Evolutionary conservation across 2,797 vertebrate genomes (phyloP).

Genomic region (Echeneis naucrates): DNA sequence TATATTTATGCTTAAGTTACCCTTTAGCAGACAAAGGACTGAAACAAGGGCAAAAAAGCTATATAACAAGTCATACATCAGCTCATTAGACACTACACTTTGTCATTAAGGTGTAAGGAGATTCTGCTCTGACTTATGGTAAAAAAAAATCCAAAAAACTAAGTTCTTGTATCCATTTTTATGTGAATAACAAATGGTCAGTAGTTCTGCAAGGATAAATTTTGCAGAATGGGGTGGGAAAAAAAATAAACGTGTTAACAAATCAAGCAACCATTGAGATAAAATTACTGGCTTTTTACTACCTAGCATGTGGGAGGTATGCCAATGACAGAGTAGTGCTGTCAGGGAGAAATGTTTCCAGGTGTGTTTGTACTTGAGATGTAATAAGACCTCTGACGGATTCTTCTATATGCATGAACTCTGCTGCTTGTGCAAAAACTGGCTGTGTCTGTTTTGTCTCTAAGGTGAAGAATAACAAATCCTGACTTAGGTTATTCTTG

Average conservation of each 20-base stretch:
- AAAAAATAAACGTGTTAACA: conserved; percentile 20
- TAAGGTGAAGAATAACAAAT: conserved; percentile 25
- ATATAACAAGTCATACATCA: not conserved
- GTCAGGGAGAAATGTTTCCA: conserved; percentile 37
- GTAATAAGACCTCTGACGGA: conserved; percentile 25
- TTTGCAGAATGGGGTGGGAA: not conserved
- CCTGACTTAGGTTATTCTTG: not conserved
- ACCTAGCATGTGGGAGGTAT: conserved; percentile 7
- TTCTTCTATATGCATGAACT: conserved; percentile 7
- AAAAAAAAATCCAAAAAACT: conserved; percentile 6
- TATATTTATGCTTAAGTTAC: not conserved
- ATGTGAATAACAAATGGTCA: not conserved
- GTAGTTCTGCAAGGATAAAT: not conserved
- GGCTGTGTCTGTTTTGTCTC: conserved; percentile 2
- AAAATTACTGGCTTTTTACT: conserved; percentile 4
- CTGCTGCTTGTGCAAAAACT: not conserved
- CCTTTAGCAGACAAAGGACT: not conserved
- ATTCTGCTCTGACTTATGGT: not conserved
- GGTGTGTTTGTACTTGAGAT: conserved; percentile 32
- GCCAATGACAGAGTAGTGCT: conserved; percentile 16
- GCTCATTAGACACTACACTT: not conserved
- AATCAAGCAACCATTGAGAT: not conserved
- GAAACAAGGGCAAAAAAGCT: conserved; percentile 5
- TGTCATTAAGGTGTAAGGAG: conserved; percentile 1
- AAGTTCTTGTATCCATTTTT: not conserved